Base-by-base conservation (phyloP, 2,113 vertebrate species). In the Kryptolebias marmoratus region DNA sequence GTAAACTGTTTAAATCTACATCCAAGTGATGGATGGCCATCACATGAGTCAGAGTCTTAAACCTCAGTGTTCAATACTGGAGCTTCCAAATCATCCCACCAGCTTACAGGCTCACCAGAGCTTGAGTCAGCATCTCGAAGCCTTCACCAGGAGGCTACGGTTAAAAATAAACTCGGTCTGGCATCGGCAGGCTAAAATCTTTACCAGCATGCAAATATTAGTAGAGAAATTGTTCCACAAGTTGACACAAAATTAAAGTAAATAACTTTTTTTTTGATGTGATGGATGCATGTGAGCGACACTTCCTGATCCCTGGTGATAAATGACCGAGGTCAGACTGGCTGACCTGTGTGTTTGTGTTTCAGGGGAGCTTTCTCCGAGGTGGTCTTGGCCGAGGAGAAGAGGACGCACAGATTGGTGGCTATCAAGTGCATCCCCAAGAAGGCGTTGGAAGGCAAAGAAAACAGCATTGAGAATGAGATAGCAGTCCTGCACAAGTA, bases 371-470 rank as follows among this genome's bases (percentile, higher is more conserved):
- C 98, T 22, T 99, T 99, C 91, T 99, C 98, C 0, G 98, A 99
- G 90, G 98, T 99, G 71, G 95, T 98, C 85, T 94, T 99, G 86
- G 98, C 97, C 0, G 97, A 98, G 84, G 97, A 98, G 88, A 98
- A 95, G 88, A 94, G 87, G 48, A 98, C 96, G 0, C 94, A 86
- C 90, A 97, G 94, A 88, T 84, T 99, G 67, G 97, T 99, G 88
- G 98, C 98, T 49, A 95, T 99, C 91, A 99, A 99, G 85, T 99
- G 98, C 77, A 99, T 99, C 9, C 92, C 96, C 60, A 99, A 98
- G 94, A 96, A 98, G 89, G 97, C 97, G 0, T 87, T 99, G 77
- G 96, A 98, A 80, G 97, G 97, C 70, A 99, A 99, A 64, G 97
- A 98, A 85, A 97, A 94, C 91, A 97, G 95, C 94, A 97, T 98